Percentiles rank a stretch among this genome's conserved stretches.
Evolutionary conservation across 2,113 vertebrate genomes (phyloP).

Genomic region (Bombycilla garrulus): DNA sequence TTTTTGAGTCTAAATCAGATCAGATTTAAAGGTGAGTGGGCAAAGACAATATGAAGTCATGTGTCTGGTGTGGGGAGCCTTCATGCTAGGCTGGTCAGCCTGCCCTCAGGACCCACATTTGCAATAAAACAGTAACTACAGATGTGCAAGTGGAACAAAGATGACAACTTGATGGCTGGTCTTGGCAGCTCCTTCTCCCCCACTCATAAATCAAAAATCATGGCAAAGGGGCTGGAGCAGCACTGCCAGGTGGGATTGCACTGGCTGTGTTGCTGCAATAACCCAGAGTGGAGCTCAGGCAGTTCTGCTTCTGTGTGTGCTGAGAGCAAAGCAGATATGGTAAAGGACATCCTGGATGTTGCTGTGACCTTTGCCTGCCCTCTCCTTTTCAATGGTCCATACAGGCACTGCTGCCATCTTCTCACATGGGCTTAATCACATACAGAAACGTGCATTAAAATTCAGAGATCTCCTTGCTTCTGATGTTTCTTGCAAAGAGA

Average conservation of each 20-base stretch:
- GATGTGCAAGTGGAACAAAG: not conserved
- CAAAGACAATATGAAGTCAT: not conserved
- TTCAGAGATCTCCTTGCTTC: not conserved
- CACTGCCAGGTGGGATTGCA: not conserved
- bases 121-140: not conserved
- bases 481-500: not conserved
- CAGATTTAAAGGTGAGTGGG: not conserved
- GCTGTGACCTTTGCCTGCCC: not conserved
- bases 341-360: not conserved
- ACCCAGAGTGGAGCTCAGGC: not conserved
- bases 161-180: accelerated
- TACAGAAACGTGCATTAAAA: not conserved
- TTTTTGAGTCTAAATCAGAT: not conserved
- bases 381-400: not conserved
- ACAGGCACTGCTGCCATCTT: not conserved
- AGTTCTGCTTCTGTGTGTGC: not conserved
- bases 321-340: not conserved
- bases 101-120: not conserved
- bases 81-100: not conserved
- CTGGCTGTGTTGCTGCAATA: accelerated
- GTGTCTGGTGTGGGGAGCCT: not conserved
- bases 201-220: not conserved
- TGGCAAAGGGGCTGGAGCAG: not conserved
- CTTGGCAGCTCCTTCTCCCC: not conserved
- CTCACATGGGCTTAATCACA: not conserved